Evolutionary conservation across 2,888 invertebrate genomes (phyloP), one percentile per base, ranked within the genome.

Genomic region (Leptinotarsa rubiginosa): DNA sequence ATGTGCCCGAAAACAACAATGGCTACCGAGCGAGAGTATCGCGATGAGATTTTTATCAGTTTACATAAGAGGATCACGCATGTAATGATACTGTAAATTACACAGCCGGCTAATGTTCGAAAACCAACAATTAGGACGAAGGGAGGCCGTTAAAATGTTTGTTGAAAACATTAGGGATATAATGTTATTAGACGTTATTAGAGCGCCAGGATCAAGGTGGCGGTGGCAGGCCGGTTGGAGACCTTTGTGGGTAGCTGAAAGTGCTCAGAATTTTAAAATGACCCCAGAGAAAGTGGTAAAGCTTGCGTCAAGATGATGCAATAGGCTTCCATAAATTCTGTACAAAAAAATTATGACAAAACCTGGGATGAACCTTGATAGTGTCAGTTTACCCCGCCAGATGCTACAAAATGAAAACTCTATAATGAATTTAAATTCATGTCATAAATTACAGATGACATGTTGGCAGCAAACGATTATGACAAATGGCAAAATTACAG

Each of bases 71-170:
- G 84, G 82, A 86, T 86, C 85, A 84, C 84, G 83, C 82, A 83
- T 84, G 85, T 86, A 86, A 86, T 85, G 86, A 85, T 84, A 85
- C 83, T 82, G 83, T 82, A 82, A 83, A 84, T 84, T 84, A 83
- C 79, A 81, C 78, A 64, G 72, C 82, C 77, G 79, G 77, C 81
- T 84, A 84, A 85, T 84, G 84, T 77, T 70, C 82, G 81, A 84
- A 84, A 84, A 85, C 83, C 81, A 81, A 84, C 83, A 84, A 84
- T 84, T 85, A 82, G 78, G 78, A 65, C 73, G 72, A 65, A 78
- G 76, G 76, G 73, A 66, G 64, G 65, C 70, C 76, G 72, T 74
- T 76, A 75, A 76, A 78, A 73, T 69, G 72, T 75, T 74, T 73
- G 71, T 76, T 73, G 62, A 62, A 62, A 62, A 62, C 41, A 62